These are phyloP conservation scores for Lutjanus argentimaculatus DNA, from an alignment of 2,797 vertebrate genomes.

Conservation along the genomic window DNA sequence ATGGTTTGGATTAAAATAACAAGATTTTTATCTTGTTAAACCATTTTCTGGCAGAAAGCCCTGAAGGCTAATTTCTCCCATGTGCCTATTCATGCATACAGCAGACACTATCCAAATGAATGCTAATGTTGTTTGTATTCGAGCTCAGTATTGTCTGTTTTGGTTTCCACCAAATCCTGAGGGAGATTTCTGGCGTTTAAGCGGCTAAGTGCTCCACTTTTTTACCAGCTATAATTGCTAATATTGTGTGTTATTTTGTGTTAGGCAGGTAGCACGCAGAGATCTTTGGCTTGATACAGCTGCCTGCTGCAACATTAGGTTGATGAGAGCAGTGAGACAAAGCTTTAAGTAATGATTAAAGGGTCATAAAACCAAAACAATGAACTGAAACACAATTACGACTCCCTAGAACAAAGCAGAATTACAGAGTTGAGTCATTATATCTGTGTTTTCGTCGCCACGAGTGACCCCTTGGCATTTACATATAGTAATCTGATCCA, in stretches of 20 bases:
- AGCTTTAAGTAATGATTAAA: background rate
- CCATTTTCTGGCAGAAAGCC: too few relatives aligned
- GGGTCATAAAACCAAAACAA: background rate
- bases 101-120: too few relatives aligned
- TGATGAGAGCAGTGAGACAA: background rate
- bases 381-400: background rate
- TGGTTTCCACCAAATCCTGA: too few relatives aligned
- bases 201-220: background rate
- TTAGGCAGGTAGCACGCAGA: background rate
- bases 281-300: too few relatives aligned
- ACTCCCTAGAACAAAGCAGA: background rate
- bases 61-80: too few relatives aligned
- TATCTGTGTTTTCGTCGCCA: background rate
- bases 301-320: too few relatives aligned
- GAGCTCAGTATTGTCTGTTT: too few relatives aligned
- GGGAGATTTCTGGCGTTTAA: background rate
- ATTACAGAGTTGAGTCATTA: background rate
- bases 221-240: background rate
- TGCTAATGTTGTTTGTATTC: too few relatives aligned
- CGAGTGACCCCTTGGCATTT: background rate
- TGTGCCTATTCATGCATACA: too few relatives aligned
- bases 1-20: too few relatives aligned
- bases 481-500: constrained; percentile 3
- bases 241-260: background rate
- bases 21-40: too few relatives aligned